Base-by-base conservation (phyloP, 2,888 invertebrate species). In the Agrotis segetum region DNA sequence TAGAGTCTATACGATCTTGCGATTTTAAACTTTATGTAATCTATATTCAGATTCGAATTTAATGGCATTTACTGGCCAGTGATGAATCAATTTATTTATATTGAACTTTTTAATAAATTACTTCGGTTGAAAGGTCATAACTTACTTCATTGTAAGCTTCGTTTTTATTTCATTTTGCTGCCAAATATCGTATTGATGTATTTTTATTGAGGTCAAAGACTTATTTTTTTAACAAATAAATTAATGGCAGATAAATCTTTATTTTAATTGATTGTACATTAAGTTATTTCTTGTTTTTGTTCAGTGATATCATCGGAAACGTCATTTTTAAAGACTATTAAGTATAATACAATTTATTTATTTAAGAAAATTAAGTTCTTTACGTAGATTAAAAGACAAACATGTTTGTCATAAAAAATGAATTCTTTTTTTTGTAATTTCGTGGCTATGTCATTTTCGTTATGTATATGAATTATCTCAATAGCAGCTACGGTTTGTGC, bases 301-400 rank as follows among this genome's bases (percentile, higher is more conserved):
- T 68, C 29, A n/a, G 17, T 78, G 74, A 71, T 40, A 58, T 74
- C 78, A 71, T 78, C 46, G 50, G 2, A 58, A n/a, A 47, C 56
- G 56, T 78, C 47, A 78, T 58, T 77, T 71, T 62, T n/a, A 6
- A 52, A 29, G 19, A 52, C n/a, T n/a, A n/a, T n/a, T n/a, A n/a
- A n/a, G n/a, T n/a, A n/a, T n/a, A n/a, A n/a, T n/a, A n/a, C n/a
- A n/a, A n/a, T n/a, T 47, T 47, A 16, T 61, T 56, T 47, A 40
- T 61, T 58, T 78, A 21, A 21, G 17, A 47, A 40, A 74, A 78
- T 56, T n/a, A n/a, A n/a, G n/a, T n/a, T n/a, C 24, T 71, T 71
- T 61, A 71, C 71, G 40, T 24, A 52, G 34, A 70, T 74, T 71
- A 46, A 13, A 71, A 52, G 78, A 61, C 19, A 71, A 56, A 62